These are phyloP conservation scores for Dolichoris vasculosae DNA, from an alignment of 1,140 invertebrate genomes.

Conservation along the genomic window DNA sequence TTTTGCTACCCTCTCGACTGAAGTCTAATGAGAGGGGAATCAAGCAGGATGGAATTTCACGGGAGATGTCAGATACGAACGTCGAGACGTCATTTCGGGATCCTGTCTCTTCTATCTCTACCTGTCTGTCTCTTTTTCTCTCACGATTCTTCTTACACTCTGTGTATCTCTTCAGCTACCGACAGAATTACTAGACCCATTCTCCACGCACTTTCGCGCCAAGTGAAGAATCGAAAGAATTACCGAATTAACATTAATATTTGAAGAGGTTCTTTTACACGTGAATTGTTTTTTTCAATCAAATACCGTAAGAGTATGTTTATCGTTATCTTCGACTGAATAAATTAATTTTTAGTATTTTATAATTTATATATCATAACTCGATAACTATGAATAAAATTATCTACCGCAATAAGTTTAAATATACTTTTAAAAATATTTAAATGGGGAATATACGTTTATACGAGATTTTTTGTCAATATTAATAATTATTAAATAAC, in stretches of 20 bases:
- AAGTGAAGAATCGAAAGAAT: background rate
- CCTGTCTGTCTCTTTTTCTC: background rate
- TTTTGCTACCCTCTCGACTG: background rate
- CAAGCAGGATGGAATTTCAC: conserved; percentile 33
- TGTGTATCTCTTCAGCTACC: background rate
- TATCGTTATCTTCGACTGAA: background rate
- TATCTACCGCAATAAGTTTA: too few species aligned
- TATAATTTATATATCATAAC: too few species aligned
- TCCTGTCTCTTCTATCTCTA: background rate
- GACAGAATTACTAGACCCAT: conserved; percentile 29
- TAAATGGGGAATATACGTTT: too few species aligned
- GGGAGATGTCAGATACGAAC: conserved; percentile 33
- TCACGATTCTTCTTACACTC: background rate
- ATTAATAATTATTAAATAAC: too few species aligned
- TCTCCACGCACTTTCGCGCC: background rate
- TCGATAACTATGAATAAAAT: too few species aligned
- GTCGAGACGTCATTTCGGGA: conserved; percentile 2
- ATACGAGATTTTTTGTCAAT: too few species aligned
- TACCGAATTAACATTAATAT: conserved; percentile 15
- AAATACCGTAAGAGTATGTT: background rate
- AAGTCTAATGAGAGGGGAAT: conserved; percentile 16
- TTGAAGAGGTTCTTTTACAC: background rate
- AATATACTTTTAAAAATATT: too few species aligned
- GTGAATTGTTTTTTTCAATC: conserved; percentile 4
- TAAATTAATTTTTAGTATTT: too few species aligned